A percentile compares a stretch with the other conserved stretches of the same genome.
These are phyloP conservation scores for Macrosiphum euphorbiae DNA, from an alignment of 2,888 invertebrate species.

Conservation along the genomic window DNA sequence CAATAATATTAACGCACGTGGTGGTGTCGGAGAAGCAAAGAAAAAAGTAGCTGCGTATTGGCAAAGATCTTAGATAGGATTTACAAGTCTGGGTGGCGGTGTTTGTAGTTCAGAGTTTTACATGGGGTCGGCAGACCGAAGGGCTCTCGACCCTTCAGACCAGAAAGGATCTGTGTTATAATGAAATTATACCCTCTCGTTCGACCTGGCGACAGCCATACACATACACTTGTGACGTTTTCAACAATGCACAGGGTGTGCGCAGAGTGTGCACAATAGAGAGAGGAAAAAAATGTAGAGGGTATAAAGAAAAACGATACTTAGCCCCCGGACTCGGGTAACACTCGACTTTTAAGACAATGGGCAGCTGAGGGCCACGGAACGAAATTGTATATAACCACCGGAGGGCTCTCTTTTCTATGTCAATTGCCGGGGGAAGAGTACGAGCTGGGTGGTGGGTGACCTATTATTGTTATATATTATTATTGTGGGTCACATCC, in stretches of 20 bases:
- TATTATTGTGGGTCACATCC: slow-evolving; percentile 32
- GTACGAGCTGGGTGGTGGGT: background rate
- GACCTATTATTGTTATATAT: slow-evolving; percentile 47
- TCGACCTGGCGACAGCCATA: slow-evolving; percentile 13
- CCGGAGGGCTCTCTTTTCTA: slow-evolving; percentile 41
- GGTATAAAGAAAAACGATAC: slow-evolving; percentile 57
- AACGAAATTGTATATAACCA: slow-evolving; percentile 39
- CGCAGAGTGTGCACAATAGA: background rate
- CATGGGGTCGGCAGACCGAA: background rate
- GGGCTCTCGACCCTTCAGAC: slow-evolving; percentile 50
- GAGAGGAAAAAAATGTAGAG: background rate
- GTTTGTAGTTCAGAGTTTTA: slow-evolving; percentile 43
- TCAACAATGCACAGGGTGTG: slow-evolving; percentile 53
- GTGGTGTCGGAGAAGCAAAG: background rate
- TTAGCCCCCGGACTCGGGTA: slow-evolving; percentile 20
- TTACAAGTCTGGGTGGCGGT: background rate
- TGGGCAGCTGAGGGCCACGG: slow-evolving; percentile 29
- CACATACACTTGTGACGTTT: slow-evolving; percentile 56
- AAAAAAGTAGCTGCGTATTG: background rate
- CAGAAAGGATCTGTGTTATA: slow-evolving; percentile 20
- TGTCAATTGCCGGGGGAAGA: slow-evolving; percentile 24
- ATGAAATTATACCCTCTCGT: slow-evolving; percentile 48
- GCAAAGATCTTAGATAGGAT: slow-evolving; percentile 8
- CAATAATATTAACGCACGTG: background rate
- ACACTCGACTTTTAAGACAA: slow-evolving; percentile 59